Evolutionary conservation across 2,888 invertebrate species (phyloP), one percentile per base, ranked within the genome.

Genomic region (Tromatobia lineatoria): DNA sequence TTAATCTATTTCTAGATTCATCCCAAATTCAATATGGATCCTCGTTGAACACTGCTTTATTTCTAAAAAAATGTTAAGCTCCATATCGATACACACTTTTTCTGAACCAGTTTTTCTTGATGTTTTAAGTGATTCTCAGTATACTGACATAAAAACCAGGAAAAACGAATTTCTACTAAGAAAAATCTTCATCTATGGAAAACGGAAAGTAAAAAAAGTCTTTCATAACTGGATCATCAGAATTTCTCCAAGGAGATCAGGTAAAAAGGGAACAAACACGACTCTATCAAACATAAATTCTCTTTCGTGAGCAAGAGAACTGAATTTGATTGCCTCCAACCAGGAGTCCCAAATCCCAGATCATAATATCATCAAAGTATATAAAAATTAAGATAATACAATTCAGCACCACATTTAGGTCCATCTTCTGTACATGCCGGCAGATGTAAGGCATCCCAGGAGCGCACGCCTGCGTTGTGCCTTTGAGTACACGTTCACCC

Each of bases 201-300:
- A 38, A 38, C 3, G 7, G n/a, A 13, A 47, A 38, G n/a, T 29
- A 45, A 23, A 54, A 23, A 54, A 54, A 11, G 57, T 18, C 20
- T 11, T 10, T 18, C 47, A n/a, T 3, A 50, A n/a, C 47, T 50
- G 18, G n/a, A 15, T 18, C n/a, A 13, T 50, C 6, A 8, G 8
- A 3, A 50, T 50, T 18, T 50, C 18, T 6, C n/a, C 47, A 50
- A 3, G 15, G 47, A n/a, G n/a, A 38, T 38, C 34, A 38, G 34
- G 3, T 34, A 50, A 52, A 64, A 23, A 57, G 34, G 54, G 45
- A 52, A 66, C 47, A 42, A 64, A 73, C 6, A 66, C 10, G 66
- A 11, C 54, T 15, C 15, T 18, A 47, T 13, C 29, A 20, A 11
- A 52, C 42, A 71, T 13, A 54, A 15, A 20, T 64, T 25, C n/a